Evolutionary conservation across 2,888 invertebrate genomes (phyloP).

Genomic region (Melanchra persicariae): DNA sequence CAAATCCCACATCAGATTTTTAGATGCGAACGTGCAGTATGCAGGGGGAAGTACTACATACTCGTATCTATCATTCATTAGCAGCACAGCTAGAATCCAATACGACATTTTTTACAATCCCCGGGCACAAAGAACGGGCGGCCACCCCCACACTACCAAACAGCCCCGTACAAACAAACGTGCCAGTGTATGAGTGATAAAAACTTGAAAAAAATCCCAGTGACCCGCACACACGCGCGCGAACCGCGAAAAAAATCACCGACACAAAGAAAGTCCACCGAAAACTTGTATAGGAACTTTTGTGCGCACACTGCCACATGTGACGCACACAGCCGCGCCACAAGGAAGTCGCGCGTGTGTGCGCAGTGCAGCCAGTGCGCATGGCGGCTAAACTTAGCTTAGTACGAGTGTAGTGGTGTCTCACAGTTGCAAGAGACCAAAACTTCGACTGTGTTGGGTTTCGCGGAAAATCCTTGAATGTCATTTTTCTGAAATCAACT

Average conservation of each 20-base stretch:
- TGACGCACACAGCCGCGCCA: conserved; percentile 71
- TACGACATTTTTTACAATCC: conserved; percentile 91
- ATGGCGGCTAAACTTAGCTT: conserved; percentile 88
- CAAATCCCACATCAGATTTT: conserved; percentile 85
- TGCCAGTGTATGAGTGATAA: conserved; percentile 76
- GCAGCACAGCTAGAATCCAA: conserved; percentile 90
- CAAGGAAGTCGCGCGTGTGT: conserved; percentile 81
- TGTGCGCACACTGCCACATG: conserved; percentile 76
- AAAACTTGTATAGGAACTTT: conserved; percentile 90
- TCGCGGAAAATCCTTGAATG: conserved; percentile 64
- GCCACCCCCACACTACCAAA: conserved; percentile 81
- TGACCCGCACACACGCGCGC: conserved; percentile 86
- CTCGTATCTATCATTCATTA: conserved; percentile 90
- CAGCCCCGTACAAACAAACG: conserved; percentile 77
- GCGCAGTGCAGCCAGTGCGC: conserved; percentile 81
- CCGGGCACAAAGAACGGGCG: conserved; percentile 89
- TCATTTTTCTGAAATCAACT: conserved; percentile 33
- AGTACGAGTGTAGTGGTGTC: conserved; percentile 78
- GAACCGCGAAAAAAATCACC: conserved; percentile 89
- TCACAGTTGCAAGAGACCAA: conserved; percentile 87
- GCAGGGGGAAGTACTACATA: conserved; percentile 77
- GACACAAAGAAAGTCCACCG: conserved; percentile 90
- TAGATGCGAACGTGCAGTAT: conserved; percentile 77
- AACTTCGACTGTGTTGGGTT: conserved; percentile 78
- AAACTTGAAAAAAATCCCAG: conserved; percentile 89